Conservation (phyloP, 2,888 invertebrate species). For the Carcina quercana region DNA sequence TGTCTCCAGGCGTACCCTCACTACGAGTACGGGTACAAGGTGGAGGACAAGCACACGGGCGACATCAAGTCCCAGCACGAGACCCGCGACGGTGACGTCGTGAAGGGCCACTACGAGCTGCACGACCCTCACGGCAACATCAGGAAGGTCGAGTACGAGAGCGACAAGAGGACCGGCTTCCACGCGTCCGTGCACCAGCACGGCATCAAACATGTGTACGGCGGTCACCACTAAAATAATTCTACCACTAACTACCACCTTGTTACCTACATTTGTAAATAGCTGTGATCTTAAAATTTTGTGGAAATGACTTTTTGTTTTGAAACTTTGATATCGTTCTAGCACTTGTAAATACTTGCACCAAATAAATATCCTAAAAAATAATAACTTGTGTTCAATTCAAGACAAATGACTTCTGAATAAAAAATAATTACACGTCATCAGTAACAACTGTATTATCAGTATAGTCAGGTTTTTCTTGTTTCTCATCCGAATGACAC, state of each 20-base stretch:
- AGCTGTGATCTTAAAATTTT: background rate
- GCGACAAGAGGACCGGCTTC: constrained; percentile 43
- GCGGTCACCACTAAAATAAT: too few relatives aligned
- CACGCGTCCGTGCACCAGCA: constrained; percentile 72
- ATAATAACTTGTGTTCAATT: too few relatives aligned
- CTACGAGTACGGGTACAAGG: constrained; percentile 39
- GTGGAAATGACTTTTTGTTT: too few relatives aligned
- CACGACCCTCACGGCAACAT: constrained; percentile 30
- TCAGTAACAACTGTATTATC: too few relatives aligned
- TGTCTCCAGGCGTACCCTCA: constrained; percentile 36
- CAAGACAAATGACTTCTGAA: too few relatives aligned
- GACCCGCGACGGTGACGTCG: constrained; percentile 30
- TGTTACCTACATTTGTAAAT: background rate
- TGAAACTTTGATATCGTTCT: background rate
- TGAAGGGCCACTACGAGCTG: constrained; percentile 29
- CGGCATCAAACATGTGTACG: constrained; percentile 68
- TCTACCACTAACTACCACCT: background rate
- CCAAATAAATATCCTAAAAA: background rate
- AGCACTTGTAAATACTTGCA: background rate
- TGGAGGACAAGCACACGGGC: constrained; percentile 31
- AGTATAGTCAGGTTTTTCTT: too few relatives aligned
- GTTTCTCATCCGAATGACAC: too few relatives aligned
- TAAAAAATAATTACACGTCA: too few relatives aligned
- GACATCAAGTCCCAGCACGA: constrained; percentile 34
- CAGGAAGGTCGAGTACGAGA: constrained; percentile 28